Evolutionary conservation across 2,888 invertebrate species (phyloP).

Genomic region (Periphyllus acericola): DNA sequence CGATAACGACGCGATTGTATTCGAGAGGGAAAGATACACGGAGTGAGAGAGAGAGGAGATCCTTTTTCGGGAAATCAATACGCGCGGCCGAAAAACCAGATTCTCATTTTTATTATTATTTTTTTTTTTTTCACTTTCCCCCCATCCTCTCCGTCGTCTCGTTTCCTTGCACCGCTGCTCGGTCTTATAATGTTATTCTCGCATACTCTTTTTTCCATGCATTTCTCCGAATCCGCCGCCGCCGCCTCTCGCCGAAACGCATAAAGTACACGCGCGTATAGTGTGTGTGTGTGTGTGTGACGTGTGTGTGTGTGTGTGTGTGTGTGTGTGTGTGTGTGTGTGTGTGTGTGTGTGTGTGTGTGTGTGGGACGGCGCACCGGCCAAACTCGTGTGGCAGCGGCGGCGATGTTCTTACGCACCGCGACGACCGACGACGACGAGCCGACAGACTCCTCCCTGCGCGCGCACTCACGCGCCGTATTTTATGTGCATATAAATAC

Average conservation of each 20-base stretch:
- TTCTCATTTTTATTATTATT: slow-evolving; percentile 38
- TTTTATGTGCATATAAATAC: not conserved
- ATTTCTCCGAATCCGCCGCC: slow-evolving; percentile 37
- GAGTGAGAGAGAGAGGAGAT: not conserved
- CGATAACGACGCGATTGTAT: slow-evolving; percentile 59
- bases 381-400: slow-evolving; percentile 23
- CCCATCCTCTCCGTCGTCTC: not conserved
- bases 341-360: too few relatives aligned
- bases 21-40: slow-evolving; percentile 22
- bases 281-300: too few relatives aligned
- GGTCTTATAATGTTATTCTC: not conserved
- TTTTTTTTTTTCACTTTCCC: not conserved
- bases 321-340: too few relatives aligned
- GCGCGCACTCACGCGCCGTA: not conserved
- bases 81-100: slow-evolving; percentile 49
- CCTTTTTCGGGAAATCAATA: not conserved
- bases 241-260: not conserved
- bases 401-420: slow-evolving; percentile 40
- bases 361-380: not conserved
- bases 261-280: slow-evolving; percentile 29
- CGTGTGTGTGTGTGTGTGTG: too few relatives aligned
- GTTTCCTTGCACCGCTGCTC: not conserved
- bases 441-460: slow-evolving; percentile 37
- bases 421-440: slow-evolving; percentile 20
- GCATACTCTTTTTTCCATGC: slow-evolving; percentile 4